Conservation (phyloP, 1,140 invertebrate species). For the Dendroctonus valens region DNA sequence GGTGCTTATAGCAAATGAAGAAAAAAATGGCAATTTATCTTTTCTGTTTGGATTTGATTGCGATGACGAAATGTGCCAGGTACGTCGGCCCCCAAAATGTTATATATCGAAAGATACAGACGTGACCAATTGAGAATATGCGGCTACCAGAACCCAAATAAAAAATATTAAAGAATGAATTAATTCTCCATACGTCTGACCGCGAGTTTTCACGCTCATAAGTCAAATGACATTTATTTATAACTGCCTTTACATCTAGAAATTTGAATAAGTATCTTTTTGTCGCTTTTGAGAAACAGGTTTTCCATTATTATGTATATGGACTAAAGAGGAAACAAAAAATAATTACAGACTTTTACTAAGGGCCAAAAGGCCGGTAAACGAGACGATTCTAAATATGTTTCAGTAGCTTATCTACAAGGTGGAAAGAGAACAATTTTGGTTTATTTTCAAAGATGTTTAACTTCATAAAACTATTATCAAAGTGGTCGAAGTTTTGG, state of each 20-base stretch:
- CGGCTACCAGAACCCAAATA: conserved; percentile 29
- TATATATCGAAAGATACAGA: not conserved
- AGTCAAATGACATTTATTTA: conserved; percentile 30
- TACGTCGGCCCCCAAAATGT: not conserved
- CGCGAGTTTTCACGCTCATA: conserved; percentile 31
- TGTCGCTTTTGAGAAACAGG: conserved; percentile 29
- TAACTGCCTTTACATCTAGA: conserved; percentile 21
- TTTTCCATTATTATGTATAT: conserved; percentile 25
- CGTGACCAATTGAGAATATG: conserved; percentile 25
- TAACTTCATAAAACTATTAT: no score
- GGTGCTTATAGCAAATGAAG: no score
- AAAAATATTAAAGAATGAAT: conserved; percentile 27
- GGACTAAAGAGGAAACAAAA: conserved; percentile 21
- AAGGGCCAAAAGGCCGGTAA: conserved; percentile 6
- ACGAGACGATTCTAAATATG: conserved; percentile 3
- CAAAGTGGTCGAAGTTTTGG: no score
- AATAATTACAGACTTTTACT: conserved; percentile 25
- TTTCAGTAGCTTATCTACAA: not conserved
- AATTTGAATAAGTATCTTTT: conserved; percentile 32
- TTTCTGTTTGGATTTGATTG: no score
- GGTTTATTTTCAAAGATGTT: no score
- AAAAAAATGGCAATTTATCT: no score
- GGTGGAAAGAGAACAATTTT: no score
- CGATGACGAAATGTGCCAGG: not conserved
- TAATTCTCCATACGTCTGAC: conserved; percentile 24